Base-by-base conservation (phyloP, 2,797 vertebrate genomes). In the Xiphorhynchus erythropygius region DNA sequence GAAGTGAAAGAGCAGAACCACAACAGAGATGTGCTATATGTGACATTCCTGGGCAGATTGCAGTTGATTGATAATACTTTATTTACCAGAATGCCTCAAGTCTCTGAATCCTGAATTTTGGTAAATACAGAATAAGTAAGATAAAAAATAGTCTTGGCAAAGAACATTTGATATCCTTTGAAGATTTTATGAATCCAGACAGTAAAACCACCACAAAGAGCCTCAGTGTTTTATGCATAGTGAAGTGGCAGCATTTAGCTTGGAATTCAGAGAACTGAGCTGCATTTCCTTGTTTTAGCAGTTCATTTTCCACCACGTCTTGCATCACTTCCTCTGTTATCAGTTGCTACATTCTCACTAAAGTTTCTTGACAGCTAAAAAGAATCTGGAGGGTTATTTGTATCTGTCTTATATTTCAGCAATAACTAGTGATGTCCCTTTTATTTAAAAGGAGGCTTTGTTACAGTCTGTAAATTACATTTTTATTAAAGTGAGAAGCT, bases 251-350 rank as follows among this genome's bases (percentile, higher is more conserved):
- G 18, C 56, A 37, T 76, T 88, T 69, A 49, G 60, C 50, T 52
- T 79, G 84, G 65, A 87, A 76, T 90, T 94, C 52, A 41, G 86
- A 90, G 81, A 93, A 92, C 64, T 59, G 33, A 89, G 21, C 22
- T 64, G 33, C 14, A 1, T 11, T 39, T 63, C 42, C 17, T 3
- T 30, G 39, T 86, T 87, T 75, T 60, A 74, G 87, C 82, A 25
- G n/a, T 42, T 80, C 42, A 22, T 87, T 88, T 74, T 89, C 84
- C 13, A 22, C n/a, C n/a, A 11, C 68, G 50, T 69, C 56, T 94
- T 62, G 5, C 60, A 44, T 92, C 82, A 71, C 39, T 68, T 87
- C 70, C 59, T 88, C 71, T 27, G 7, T 76, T 60, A 17, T 18
- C 56, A 60, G 12, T 62, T 18, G 4, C 28, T 37, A 7, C 14